Percentiles rank a stretch among this genome's conserved stretches.
phyloP scores from a whole-genome alignment of 2,113 vertebrate genomes.

The Neolamprologus falcicula region DNA sequence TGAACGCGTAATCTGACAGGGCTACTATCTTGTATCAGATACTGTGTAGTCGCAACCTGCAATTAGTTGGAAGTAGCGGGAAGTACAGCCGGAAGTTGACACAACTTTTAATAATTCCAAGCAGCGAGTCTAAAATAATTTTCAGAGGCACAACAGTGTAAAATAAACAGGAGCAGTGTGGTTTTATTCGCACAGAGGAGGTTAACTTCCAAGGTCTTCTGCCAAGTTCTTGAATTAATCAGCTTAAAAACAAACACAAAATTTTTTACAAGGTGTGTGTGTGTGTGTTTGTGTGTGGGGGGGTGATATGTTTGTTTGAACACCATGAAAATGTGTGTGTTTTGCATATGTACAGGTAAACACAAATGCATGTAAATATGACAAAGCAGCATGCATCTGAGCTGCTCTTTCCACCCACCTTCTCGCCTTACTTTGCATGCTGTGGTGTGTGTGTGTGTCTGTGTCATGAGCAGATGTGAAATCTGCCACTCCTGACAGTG shows the following conservation, averaged over 20 bases:
- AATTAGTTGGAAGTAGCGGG: not conserved
- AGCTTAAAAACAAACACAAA: not conserved
- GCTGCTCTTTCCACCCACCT: constrained; percentile 12
- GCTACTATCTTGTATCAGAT: not conserved
- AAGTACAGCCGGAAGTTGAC: not conserved
- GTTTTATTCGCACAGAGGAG: not conserved
- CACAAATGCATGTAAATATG: constrained; percentile 16
- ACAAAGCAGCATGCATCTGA: not conserved
- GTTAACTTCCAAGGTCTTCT: not conserved
- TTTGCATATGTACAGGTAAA: constrained; percentile 11
- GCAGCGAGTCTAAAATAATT: not conserved
- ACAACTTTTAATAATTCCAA: not conserved
- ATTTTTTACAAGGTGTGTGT: not conserved
- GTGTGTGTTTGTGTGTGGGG: not conserved
- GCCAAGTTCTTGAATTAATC: constrained; percentile 12
- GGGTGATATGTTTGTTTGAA: not conserved
- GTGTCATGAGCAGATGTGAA: constrained; percentile 47
- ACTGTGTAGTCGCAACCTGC: not conserved
- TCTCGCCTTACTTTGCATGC: not conserved
- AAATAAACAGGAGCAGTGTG: not conserved
- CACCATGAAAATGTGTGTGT: not conserved
- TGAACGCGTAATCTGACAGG: not conserved
- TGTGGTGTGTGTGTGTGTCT: not conserved
- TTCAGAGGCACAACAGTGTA: not conserved
- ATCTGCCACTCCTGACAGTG: constrained; percentile 12